Conservation (phyloP, 2,888 invertebrate species). For the Nephrotoma guestfalica region DNA sequence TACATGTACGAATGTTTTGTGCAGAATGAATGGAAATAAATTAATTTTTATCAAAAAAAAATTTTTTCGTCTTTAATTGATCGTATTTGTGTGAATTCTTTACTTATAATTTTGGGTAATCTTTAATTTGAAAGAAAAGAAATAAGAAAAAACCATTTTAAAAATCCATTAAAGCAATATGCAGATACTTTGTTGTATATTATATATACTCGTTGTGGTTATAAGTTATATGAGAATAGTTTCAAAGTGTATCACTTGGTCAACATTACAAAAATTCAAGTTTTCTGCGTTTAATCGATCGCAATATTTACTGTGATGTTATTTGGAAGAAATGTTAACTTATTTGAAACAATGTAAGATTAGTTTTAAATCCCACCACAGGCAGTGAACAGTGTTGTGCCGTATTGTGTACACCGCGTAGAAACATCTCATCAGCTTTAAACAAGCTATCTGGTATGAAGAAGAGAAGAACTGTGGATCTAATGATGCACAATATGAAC, state of each 20-base stretch:
- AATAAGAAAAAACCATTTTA: not conserved
- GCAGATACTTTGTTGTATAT: not conserved
- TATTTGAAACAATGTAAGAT: no score
- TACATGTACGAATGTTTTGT: not conserved
- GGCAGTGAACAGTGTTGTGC: no score
- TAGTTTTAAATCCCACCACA: no score
- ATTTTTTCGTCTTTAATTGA: not conserved
- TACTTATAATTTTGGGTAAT: not conserved
- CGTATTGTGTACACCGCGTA: no score
- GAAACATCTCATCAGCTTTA: no score
- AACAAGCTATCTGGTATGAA: no score
- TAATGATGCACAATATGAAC: no score
- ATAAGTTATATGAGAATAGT: not conserved
- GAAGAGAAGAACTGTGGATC: no score
- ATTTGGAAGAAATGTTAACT: no score
- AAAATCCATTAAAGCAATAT: not conserved
- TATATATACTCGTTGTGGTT: not conserved
- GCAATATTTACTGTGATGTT: no score
- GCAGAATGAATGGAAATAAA: not conserved
- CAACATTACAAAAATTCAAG: not conserved
- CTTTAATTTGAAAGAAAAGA: not conserved
- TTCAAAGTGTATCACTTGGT: not conserved
- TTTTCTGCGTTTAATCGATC: not conserved
- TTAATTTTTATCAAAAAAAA: not conserved
- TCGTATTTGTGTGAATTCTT: not conserved